Evolutionary conservation across 2,888 invertebrate genomes (phyloP).

Genomic region (Epinotia brunnichana): DNA sequence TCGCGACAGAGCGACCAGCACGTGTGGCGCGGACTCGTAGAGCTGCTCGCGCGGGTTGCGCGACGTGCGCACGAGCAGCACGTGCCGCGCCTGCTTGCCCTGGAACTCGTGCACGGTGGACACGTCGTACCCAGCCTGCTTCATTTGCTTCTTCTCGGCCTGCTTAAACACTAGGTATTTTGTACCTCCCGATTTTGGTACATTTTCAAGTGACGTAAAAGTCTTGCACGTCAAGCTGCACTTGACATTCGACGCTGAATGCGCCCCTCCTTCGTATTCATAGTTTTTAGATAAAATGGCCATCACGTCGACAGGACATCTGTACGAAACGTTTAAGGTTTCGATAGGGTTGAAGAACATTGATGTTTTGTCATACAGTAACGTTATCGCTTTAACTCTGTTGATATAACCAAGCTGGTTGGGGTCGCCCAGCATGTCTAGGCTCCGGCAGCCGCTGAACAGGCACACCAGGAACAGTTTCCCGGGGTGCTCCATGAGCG

Average conservation of each 20-base stretch:
- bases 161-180: slow-evolving; percentile 42
- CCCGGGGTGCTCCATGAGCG: slow-evolving; percentile 41
- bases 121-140: slow-evolving; percentile 31
- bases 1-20: slow-evolving; percentile 37
- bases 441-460: slow-evolving; percentile 18
- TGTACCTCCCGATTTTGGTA: slow-evolving; percentile 14
- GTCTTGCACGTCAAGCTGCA: slow-evolving; percentile 25
- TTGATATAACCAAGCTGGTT: slow-evolving; percentile 41
- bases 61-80: slow-evolving; percentile 36
- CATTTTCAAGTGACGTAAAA: slow-evolving; percentile 10
- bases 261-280: slow-evolving; percentile 21
- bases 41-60: background rate
- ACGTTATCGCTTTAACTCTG: slow-evolving; percentile 10
- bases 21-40: slow-evolving; percentile 23
- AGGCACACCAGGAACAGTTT: slow-evolving; percentile 39
- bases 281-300: slow-evolving; percentile 26
- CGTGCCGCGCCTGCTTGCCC: slow-evolving; percentile 24
- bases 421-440: slow-evolving; percentile 36
- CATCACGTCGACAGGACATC: slow-evolving; percentile 40
- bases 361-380: slow-evolving; percentile 22
- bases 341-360: slow-evolving; percentile 16
- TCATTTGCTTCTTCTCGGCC: slow-evolving; percentile 38
- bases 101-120: slow-evolving; percentile 41
- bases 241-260: slow-evolving; percentile 22
- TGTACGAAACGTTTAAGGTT: slow-evolving; percentile 27